Base-by-base conservation (phyloP, 2,113 vertebrate genomes). In the Oncorhynchus masou region DNA sequence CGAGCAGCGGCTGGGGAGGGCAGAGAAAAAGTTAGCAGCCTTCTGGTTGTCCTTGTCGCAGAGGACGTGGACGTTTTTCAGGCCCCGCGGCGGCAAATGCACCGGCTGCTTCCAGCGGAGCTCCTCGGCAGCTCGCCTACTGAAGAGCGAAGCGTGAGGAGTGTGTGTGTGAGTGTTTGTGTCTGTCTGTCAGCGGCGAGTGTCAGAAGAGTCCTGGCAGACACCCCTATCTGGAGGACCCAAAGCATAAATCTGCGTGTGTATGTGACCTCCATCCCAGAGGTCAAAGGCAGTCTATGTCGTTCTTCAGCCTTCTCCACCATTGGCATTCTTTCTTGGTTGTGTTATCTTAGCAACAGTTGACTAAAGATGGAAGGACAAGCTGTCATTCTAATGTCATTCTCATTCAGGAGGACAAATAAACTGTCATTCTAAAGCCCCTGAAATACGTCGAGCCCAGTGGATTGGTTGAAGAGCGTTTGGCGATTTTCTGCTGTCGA, bases 11-110 rank as follows among this genome's bases (percentile, higher is more conserved):
- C 80, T 76, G 78, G 76, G 83, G 71, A 90, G 86, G 76, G 85
- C 88, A 25, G 92, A 92, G 81, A 92, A 89, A 86, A 93, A 91
- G 81, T 84, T 92, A 49, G 80, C 91, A 74, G 89, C 90, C 68
- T 92, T 93, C 80, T 92, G 91, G 92, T 81, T 85, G 83, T 84
- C 80, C 78, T 81, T 93, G 80, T 90, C 90, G 24, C 75, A 87
- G 72, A 79, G 88, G 79, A 92, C 89, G 71, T 85, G 87, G 85
- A 90, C 83, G 66, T 79, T 90, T 74, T 89, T 93, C 76, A 87
- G 85, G 83, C 78, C 86, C 59, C 45, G 51, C 16, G 51, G 13
- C 16, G 16, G 88, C 0, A 88, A 91, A 24, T 87, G 88, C 69
- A 78, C 83, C 0, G 69, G 12, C n/a, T 29, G 81, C 78, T 89